These are phyloP conservation scores for Fulica atra DNA, from an alignment of 2,113 vertebrate species.

Conservation along the genomic window DNA sequence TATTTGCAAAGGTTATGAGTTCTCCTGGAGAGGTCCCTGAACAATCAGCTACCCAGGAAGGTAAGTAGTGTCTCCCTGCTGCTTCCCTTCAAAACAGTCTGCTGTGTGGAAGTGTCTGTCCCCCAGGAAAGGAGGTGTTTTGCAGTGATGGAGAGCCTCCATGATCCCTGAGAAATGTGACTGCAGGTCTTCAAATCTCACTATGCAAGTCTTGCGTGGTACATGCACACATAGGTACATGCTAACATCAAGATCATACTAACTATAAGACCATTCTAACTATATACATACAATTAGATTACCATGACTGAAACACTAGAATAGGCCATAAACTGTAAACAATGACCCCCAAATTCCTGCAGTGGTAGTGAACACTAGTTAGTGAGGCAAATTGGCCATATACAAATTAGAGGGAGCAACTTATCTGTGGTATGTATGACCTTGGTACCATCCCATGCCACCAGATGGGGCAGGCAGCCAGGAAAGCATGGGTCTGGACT, in stretches of 20 bases:
- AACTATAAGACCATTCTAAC: no score
- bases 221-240: no score
- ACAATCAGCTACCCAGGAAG: not conserved
- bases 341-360: not conserved
- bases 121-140: not conserved
- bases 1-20: not conserved
- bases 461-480: not conserved
- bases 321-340: not conserved
- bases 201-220: not conserved
- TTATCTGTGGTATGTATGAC: not conserved
- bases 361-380: not conserved
- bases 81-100: not conserved
- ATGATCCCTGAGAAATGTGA: not conserved
- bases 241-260: no score
- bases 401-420: not conserved
- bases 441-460: not conserved
- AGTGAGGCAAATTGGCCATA: not conserved
- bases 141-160: not conserved
- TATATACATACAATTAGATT: not conserved
- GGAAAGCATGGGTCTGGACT: not conserved
- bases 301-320: not conserved
- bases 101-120: not conserved
- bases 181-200: not conserved
- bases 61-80: not conserved
- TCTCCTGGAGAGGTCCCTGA: not conserved